Percentiles rank a stretch among this genome's conserved stretches.
These are phyloP conservation scores for Cheirogaleus medius DNA, from an alignment of 2,113 vertebrate genomes.

Conservation along the genomic window DNA sequence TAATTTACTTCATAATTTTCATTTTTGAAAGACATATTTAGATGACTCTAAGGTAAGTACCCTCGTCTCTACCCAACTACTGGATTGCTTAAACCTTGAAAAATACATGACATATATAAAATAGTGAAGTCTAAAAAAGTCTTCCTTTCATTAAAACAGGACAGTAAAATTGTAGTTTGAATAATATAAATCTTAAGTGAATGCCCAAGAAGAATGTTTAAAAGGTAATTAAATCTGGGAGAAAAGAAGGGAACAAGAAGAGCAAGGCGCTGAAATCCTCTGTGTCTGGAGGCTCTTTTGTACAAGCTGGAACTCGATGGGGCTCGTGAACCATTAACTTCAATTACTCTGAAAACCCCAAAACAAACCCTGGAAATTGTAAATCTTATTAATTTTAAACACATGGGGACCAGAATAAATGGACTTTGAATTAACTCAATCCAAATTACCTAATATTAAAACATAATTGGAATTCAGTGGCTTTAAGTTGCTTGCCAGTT, in stretches of 20 bases:
- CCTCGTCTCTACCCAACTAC: background rate
- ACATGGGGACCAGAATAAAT: conserved; percentile 18
- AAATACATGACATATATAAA: background rate
- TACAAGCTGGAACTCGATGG: conserved; percentile 20
- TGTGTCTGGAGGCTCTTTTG: background rate
- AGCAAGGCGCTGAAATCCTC: background rate
- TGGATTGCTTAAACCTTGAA: background rate
- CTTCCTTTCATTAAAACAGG: background rate
- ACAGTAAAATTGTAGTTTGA: conserved; percentile 30
- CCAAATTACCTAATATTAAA: conserved; percentile 56
- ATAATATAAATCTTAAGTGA: background rate
- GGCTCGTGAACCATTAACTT: conserved; percentile 26
- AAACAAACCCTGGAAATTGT: background rate
- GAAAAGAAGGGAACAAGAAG: background rate
- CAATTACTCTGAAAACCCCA: conserved; percentile 27
- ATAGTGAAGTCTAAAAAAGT: background rate
- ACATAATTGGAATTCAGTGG: conserved; percentile 36
- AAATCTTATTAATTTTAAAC: conserved; percentile 63
- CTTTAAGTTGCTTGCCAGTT: conserved; percentile 11
- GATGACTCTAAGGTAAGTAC: background rate
- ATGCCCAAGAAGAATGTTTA: conserved; percentile 8
- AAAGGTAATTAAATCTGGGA: conserved; percentile 23
- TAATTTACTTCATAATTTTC: background rate
- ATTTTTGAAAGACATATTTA: conserved; percentile 34
- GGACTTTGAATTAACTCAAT: conserved; percentile 55